Percentiles rank a stretch among this genome's conserved stretches.
Evolutionary conservation across 2,888 invertebrate genomes (phyloP).

Genomic region (Prenolepis imparis): DNA sequence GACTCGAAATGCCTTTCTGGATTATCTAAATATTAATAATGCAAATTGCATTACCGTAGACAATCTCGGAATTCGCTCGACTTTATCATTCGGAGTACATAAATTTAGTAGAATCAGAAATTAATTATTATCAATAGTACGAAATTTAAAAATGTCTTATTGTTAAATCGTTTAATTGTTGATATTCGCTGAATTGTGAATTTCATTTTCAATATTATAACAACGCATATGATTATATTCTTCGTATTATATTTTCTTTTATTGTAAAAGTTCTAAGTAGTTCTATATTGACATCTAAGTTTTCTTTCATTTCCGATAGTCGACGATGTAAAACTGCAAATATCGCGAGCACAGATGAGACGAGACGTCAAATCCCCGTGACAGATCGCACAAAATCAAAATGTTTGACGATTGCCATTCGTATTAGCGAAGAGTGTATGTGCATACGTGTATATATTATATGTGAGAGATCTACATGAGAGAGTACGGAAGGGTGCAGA

Average conservation of each 20-base stretch:
- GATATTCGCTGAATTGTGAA: not conserved
- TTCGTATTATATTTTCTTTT: not conserved
- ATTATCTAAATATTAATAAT: conserved; percentile 29
- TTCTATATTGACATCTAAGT: not conserved
- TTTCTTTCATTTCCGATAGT: not conserved
- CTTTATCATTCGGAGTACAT: not conserved
- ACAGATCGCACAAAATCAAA: conserved; percentile 73
- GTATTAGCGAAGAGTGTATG: conserved; percentile 61
- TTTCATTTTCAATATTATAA: not conserved
- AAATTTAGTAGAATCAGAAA: not conserved
- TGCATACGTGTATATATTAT: not conserved
- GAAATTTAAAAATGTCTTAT: not conserved
- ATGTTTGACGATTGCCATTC: conserved; percentile 77
- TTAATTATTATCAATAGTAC: not conserved
- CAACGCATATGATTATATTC: not conserved
- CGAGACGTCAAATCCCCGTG: conserved; percentile 64
- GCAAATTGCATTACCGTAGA: not conserved
- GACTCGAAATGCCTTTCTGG: not conserved
- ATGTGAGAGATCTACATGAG: conserved; percentile 56
- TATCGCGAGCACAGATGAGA: conserved; percentile 49
- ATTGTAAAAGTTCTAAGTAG: not conserved
- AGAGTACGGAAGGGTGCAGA: conserved; percentile 66
- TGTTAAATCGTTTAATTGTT: not conserved
- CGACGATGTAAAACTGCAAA: conserved; percentile 4
- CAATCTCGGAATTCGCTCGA: not conserved